Percentiles rank a stretch among this genome's conserved stretches.
Evolutionary conservation across 2,888 invertebrate genomes (phyloP).

Genomic region (Andrena fulva): DNA sequence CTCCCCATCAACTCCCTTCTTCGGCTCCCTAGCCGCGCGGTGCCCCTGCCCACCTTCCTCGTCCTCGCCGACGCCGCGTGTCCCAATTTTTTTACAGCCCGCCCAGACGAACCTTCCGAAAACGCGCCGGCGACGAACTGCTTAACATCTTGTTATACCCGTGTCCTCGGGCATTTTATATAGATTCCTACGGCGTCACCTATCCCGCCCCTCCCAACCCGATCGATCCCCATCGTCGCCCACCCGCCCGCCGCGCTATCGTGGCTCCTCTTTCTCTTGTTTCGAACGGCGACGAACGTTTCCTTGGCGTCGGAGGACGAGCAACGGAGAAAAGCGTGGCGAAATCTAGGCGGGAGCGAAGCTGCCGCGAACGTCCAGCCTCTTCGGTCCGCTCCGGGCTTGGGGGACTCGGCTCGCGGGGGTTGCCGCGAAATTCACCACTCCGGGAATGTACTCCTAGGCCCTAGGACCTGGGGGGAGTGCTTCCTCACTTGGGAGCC

Average conservation of each 20-base stretch:
- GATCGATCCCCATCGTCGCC: conserved; percentile 25
- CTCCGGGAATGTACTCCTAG: too few species aligned
- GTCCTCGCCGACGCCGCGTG: conserved; percentile 58
- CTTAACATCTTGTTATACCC: conserved; percentile 77
- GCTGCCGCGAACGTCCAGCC: too few species aligned
- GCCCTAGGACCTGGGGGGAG: too few species aligned
- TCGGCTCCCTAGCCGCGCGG: conserved; percentile 68
- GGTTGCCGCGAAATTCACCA: too few species aligned
- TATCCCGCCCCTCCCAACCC: conserved; percentile 45
- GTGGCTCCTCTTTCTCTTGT: background rate
- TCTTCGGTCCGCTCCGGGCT: too few species aligned
- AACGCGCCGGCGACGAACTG: conserved; percentile 60
- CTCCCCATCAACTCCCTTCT: conserved; percentile 82
- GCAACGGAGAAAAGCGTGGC: background rate
- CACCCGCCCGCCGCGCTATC: background rate
- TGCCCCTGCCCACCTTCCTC: conserved; percentile 62
- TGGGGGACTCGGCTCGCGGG: too few species aligned
- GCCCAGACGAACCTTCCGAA: conserved; percentile 68
- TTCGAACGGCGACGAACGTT: background rate
- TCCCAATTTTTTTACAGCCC: conserved; percentile 76
- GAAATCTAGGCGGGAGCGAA: too few species aligned
- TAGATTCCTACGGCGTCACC: conserved; percentile 35
- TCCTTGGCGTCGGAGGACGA: background rate
- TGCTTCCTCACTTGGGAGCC: too few species aligned
- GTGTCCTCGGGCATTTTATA: conserved; percentile 70